Evolutionary conservation across 1,140 invertebrate genomes (phyloP), one percentile per base, ranked within the genome.

Genomic region (Reticulitermes speratus): DNA sequence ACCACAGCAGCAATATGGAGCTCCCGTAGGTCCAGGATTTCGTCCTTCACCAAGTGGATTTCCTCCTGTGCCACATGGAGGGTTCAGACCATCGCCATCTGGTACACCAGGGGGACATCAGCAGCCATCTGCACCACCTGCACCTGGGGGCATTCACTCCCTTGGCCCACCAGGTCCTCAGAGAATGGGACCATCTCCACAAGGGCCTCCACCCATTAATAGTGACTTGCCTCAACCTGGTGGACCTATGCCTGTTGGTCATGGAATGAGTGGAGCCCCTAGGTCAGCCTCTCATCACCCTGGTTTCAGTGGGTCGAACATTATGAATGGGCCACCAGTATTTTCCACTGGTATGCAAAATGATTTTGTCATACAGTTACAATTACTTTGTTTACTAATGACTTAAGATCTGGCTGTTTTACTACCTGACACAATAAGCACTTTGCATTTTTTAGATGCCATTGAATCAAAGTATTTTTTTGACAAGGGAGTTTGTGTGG

Each of bases 1-100:
- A 87, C 89, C 90, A 48, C 89, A 89, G 59, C 86, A 87, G 75
- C 88, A 89, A 69, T 85, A 87, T 81, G 87, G 86, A 81, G 48
- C 44, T 25, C 30, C 83, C 1, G 7, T 48, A 84, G 83, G 83
- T 19, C n/a, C 48, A 84, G 48, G 44, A 2, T 84, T 52, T 84
- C 48, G 83, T n/a, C 44, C 83, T 30, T 48, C 44, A 52, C 45
- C 23, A 84, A 52, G 32, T 52, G 83, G 23, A 84, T 84, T n/a
- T 52, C n/a, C 44, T n/a, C 48, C 48, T 59, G 9, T 21, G 7
- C 30, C 48, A 8, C 84, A 48, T 30, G 48, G 48, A 19, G 84
- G 84, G 16, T 2, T 45, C 6, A 52, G 84, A 59, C 84, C 84
- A 30, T 84, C 84, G 30, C 84, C 84, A 55, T 84, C 84, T 30